Evolutionary conservation across 2,888 invertebrate species (phyloP).

Genomic region (Emmelina monodactyla): DNA sequence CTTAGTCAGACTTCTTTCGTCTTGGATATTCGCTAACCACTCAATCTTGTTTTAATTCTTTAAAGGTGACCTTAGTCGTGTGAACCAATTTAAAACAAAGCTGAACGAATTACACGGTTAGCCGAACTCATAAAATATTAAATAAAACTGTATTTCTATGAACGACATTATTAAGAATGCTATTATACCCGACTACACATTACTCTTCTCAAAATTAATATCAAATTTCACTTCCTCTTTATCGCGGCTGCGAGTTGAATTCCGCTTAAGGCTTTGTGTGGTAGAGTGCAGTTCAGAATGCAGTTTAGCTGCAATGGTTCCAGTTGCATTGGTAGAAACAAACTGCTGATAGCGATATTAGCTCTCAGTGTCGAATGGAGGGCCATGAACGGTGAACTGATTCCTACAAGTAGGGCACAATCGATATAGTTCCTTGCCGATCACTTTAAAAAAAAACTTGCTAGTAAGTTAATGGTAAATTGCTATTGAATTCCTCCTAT

Average conservation of each 20-base stretch:
- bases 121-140: background rate
- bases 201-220: conserved; percentile 30
- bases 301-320: conserved; percentile 24
- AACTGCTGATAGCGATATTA: conserved; percentile 26
- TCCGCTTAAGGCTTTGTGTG: background rate
- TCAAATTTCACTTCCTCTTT: conserved; percentile 35
- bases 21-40: too few species aligned
- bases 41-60: too few species aligned
- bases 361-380: conserved; percentile 22
- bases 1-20: too few species aligned
- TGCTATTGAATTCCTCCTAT: too few species aligned
- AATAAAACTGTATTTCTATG: background rate
- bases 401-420: too few species aligned
- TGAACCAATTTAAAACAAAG: too few species aligned
- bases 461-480: too few species aligned
- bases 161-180: too few species aligned
- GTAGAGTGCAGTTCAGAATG: background rate
- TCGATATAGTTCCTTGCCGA: conserved; percentile 2
- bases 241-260: conserved; percentile 13
- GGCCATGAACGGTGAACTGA: background rate
- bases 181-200: conserved; percentile 19
- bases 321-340: conserved; percentile 44
- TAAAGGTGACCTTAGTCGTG: too few species aligned
- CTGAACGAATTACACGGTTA: too few species aligned
- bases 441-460: too few species aligned